Base-by-base conservation (phyloP, 2,113 vertebrate species). In the Zapus hudsonius region DNA sequence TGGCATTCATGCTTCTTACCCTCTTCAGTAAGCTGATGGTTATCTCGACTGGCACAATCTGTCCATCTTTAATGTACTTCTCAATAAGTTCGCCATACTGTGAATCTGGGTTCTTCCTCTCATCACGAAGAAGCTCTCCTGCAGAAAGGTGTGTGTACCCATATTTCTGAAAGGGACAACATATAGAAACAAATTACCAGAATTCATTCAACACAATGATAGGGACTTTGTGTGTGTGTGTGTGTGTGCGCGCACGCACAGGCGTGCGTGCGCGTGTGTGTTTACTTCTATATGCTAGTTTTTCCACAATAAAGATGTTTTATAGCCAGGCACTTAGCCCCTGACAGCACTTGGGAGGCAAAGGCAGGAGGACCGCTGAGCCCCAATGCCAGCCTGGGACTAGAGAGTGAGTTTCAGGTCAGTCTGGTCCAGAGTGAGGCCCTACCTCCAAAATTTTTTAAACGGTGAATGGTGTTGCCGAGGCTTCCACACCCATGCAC, bases 11-110 rank as follows among this genome's bases (percentile, higher is more conserved):
- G 72, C n/a, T 84, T 80, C 98, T 96, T 97, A 99, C 99, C 99
- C 98, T 99, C 95, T 97, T 98, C 81, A 99, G 97, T 94, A 99
- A 97, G 95, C 98, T 99, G 98, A 99, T 99, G 86, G 99, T 99
- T 97, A 99, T 99, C 97, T 99, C 98, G 91, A 99, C 99, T 0
- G 99, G 99, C 36, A 99, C 99, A 3, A 99, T 99, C 97, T 98
- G 99, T 44, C 99, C 99, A 64, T 99, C 99, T 95, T 98, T 99
- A 95, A 99, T 99, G 97, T 98, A 98, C 96, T 82, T 98, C 96
- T 98, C 99, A 90, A 99, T 99, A 91, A 99, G 99, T 95, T 99
- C 98, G 81, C 99, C 99, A 59, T 96, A 98, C 94, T 99, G 98
- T 0, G 99, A 99, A 55, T 97, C 98, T 42, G 98, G 98, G 87